These are phyloP conservation scores for Teinopalpus imperialis DNA, from an alignment of 2,888 invertebrate genomes.

Conservation along the genomic window DNA sequence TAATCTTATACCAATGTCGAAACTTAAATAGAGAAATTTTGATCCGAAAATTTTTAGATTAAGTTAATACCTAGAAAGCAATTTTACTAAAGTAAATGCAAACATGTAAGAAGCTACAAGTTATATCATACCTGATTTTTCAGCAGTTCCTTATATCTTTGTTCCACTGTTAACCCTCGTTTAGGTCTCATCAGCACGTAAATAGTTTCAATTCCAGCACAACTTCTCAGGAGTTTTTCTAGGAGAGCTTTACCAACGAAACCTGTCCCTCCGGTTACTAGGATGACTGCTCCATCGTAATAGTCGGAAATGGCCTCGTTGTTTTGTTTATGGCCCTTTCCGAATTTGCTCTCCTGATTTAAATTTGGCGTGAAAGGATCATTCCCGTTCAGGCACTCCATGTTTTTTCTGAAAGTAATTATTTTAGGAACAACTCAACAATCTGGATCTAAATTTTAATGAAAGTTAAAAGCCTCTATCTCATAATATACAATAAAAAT, in stretches of 20 bases:
- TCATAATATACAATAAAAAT: too few species aligned
- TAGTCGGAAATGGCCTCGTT: constrained; percentile 67
- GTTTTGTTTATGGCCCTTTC: constrained; percentile 29
- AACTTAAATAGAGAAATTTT: too few species aligned
- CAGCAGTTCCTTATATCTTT: constrained; percentile 87
- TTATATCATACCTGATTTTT: constrained; percentile 84
- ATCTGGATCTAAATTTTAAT: too few species aligned
- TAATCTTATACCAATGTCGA: too few species aligned
- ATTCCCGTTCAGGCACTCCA: constrained; percentile 61
- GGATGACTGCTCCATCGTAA: constrained; percentile 76
- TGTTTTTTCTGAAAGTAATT: constrained; percentile 46
- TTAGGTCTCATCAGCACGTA: constrained; percentile 91
- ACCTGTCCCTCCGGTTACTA: constrained; percentile 86
- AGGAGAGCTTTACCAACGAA: constrained; percentile 96
- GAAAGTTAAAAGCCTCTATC: too few species aligned
- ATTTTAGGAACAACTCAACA: too few species aligned
- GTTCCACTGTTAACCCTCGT: constrained; percentile 85
- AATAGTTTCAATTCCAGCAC: constrained; percentile 88
- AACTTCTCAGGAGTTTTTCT: constrained; percentile 94
- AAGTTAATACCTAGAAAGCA: too few species aligned
- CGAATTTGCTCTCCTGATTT: constrained; percentile 36
- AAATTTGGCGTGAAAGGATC: constrained; percentile 52
- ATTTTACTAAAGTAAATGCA: too few species aligned
- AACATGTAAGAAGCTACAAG: too few species aligned
- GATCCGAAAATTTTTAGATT: too few species aligned